Base-by-base conservation (phyloP, 2,888 invertebrate genomes). In the Coremacera marginata region DNA sequence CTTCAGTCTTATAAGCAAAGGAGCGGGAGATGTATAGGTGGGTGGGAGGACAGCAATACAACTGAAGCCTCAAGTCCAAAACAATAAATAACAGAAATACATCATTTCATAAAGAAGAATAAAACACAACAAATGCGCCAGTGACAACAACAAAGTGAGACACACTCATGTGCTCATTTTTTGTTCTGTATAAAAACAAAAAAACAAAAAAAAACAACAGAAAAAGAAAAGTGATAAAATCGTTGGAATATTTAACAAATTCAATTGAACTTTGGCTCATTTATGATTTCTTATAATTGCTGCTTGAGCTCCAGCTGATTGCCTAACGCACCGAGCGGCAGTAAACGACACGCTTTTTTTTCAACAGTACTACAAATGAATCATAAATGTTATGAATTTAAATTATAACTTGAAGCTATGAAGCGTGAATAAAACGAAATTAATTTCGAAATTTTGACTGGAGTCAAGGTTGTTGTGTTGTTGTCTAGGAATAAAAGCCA, bases 191-290 rank as follows among this genome's bases (percentile, higher is more conserved):
- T 5, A 27, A 68, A 14, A 22, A 49, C 14, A 71, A 22, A 16
- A 37, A 60, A 16, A 44, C 2, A 7, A 44, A 34, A 31, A 31
- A 3, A 31, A 5, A n/a, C n/a, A n/a, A n/a, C n/a, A n/a, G n/a
- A n/a, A 65, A 51, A 49, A 51, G 25, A 19, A 71, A 72, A 49
- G 62, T 67, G 74, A 74, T 74, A 74, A 74, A 74, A 52, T 67
- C 74, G 34, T 67, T 67, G 67, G 74, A 67, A 63, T 77, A 77
- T 78, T 79, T 57, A 74, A 77, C 79, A 78, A 78, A 79, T 79
- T 78, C 76, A 78, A 78, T 79, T 79, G 78, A 79, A 79, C 78
- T 79, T 77, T 79, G 78, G 71, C 74, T 79, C 63, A 76, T 78
- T 79, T 78, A 74, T 67, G 74, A 67, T 72, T 72, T 72, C 72